Evolutionary conservation across 2,888 invertebrate genomes (phyloP), one percentile per base, ranked within the genome.

Genomic region (Anodontia alba): DNA sequence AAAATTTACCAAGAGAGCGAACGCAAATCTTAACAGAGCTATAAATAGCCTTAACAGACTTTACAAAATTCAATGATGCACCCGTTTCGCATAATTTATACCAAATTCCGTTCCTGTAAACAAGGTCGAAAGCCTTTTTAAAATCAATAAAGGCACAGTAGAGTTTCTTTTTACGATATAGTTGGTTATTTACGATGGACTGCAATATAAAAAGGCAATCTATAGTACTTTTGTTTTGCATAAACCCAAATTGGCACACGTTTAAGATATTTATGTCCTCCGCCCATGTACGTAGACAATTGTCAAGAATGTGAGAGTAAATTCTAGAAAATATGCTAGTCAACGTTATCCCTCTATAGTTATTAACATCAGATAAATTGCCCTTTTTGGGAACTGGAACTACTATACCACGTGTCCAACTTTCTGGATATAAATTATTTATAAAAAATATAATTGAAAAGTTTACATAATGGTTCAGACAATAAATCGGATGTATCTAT

Each of bases 61-160:
- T 23, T 5, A 57, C 23, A 57, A 57, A 26, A 2, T 29, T 57
- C 1, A 26, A 10, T 10, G 10, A 26, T 3, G 29, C 8, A 3
- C 20, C 20, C 3, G 29, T 29, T n/a, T n/a, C n/a, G n/a, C n/a
- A n/a, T n/a, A n/a, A n/a, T n/a, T n/a, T n/a, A n/a, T n/a, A n/a
- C n/a, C 57, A 57, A 57, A 26, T 26, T 1, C 57, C 23, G 20
- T 57, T 57, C 29, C 57, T 23, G 29, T 57, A 57, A 17, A 57
- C 17, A 57, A 54, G 33, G 36, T 78, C 78, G 20, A 78, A 73
- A 1, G 78, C 68, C n/a, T n/a, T n/a, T n/a, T n/a, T n/a, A n/a
- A n/a, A n/a, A n/a, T n/a, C n/a, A n/a, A n/a, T n/a, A n/a, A n/a
- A n/a, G n/a, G n/a, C n/a, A n/a, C n/a, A n/a, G n/a, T n/a, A n/a